These are phyloP conservation scores for Campylomormyrus numenius DNA, from an alignment of 2,113 vertebrate genomes.

Conservation along the genomic window DNA sequence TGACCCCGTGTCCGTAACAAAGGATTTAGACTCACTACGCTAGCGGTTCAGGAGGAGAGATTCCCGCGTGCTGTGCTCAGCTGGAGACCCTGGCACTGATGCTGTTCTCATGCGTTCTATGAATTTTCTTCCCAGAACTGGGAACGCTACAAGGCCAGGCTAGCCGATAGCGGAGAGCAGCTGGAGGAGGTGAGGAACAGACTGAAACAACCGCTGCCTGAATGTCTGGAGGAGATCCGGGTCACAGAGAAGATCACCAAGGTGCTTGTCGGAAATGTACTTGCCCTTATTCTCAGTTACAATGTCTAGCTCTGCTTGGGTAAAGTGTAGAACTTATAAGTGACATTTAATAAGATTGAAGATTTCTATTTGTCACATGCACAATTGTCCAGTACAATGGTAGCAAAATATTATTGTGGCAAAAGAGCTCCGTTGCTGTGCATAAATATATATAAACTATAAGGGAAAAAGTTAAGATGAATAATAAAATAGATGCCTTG, in stretches of 20 bases:
- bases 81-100: background rate
- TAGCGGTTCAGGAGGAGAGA: background rate
- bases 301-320: background rate
- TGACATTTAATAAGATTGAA: background rate
- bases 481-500: background rate
- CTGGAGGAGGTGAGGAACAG: conserved; percentile 58
- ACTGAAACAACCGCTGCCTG: conserved; percentile 53
- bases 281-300: background rate
- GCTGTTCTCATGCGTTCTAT: background rate
- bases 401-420: background rate
- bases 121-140: conserved; percentile 58
- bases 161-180: conserved; percentile 46
- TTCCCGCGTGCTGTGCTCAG: background rate
- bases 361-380: background rate
- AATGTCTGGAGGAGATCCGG: conserved; percentile 56
- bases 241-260: conserved; percentile 56
- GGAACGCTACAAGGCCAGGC: conserved; percentile 60
- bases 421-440: background rate
- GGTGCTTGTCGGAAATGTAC: conserved; percentile 38
- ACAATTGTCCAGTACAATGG: background rate
- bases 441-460: background rate
- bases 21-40: background rate
- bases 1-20: background rate
- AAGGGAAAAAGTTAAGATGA: background rate
- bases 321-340: background rate